Base-by-base conservation (phyloP, 2,113 vertebrate genomes). In the Podilymbus podiceps region DNA sequence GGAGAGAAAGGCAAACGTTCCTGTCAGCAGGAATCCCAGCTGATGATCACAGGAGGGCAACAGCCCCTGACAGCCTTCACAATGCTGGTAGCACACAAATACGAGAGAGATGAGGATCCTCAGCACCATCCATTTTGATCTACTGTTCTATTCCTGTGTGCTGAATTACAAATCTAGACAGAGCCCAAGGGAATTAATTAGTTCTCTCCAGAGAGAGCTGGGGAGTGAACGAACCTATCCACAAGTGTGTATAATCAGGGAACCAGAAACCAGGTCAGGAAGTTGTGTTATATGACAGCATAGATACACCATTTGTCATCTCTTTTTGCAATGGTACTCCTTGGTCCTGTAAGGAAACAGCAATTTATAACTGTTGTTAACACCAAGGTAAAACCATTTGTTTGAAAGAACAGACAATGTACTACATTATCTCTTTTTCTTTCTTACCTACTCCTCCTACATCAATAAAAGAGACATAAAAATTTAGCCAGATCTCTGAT, bases 101-200 rank as follows among this genome's bases (percentile, higher is more conserved):
- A 73, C 7, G 38, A 85, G 64, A 59, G 35, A 67, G n/a, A 63
- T 23, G 40, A 91, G 67, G n/a, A 72, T 38, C 84, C 84, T 89
- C 80, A 63, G 52, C 11, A 7, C 58, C 63, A 59, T 55, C 53
- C 20, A 6, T 33, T 83, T 67, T 59, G 49, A 35, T 42, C 23
- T 21, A 58, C 62, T 46, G 67, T 59, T 91, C 47, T 24, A 16
- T 44, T 76, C 44, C 3, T 50, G 71, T 27, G 30, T 8, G 4
- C 66, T 46, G 80, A 76, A 68, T 83, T 64, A 56, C 31, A 84
- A 46, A 80, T 7, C 17, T 5, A 93, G 76, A n/a, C 58, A 93
- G 76, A 75, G 38, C 84, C 49, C 94, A 72, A 46, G 86, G 62
- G 79, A 75, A 30, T 71, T 53, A 76, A 94, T 78, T 90, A 95